phyloP scores from a whole-genome alignment of 2,797 vertebrate species.

The Cebuella pygmaea region DNA sequence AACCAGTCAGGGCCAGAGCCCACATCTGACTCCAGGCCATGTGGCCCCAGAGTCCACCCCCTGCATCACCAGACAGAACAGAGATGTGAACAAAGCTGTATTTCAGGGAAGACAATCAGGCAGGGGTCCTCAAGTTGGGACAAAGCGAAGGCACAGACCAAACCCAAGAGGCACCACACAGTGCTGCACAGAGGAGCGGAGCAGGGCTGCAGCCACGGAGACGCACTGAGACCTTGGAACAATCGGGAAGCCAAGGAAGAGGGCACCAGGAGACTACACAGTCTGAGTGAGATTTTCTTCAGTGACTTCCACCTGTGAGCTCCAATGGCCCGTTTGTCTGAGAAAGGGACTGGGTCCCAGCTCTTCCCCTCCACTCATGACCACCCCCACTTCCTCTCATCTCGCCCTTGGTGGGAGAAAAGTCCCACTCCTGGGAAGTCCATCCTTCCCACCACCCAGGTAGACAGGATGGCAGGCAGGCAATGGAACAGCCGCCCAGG shows the following conservation, averaged over 20 bases:
- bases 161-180: neutral
- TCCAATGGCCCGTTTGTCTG: neutral
- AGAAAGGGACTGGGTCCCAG: neutral
- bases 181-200: neutral
- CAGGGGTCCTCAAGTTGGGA: neutral
- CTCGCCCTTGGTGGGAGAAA: neutral
- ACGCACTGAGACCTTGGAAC: neutral
- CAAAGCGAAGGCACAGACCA: neutral
- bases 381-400: neutral
- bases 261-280: rapidly evolving
- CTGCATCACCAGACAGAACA: neutral
- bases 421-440: neutral
- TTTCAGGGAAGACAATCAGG: neutral
- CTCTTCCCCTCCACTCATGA: neutral
- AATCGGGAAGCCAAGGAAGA: rapidly evolving
- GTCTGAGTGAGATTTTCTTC: neutral
- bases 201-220: rapidly evolving
- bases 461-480: neutral
- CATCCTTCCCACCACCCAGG: neutral
- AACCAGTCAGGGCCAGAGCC: neutral
- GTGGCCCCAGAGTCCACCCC: neutral
- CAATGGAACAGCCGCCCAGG: rapidly evolving
- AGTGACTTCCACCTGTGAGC: neutral
- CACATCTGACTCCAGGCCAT: neutral
- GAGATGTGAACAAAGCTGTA: rapidly evolving